These are phyloP conservation scores for Adrianichthys oophorus DNA, from an alignment of 2,797 vertebrate genomes.

Conservation along the genomic window DNA sequence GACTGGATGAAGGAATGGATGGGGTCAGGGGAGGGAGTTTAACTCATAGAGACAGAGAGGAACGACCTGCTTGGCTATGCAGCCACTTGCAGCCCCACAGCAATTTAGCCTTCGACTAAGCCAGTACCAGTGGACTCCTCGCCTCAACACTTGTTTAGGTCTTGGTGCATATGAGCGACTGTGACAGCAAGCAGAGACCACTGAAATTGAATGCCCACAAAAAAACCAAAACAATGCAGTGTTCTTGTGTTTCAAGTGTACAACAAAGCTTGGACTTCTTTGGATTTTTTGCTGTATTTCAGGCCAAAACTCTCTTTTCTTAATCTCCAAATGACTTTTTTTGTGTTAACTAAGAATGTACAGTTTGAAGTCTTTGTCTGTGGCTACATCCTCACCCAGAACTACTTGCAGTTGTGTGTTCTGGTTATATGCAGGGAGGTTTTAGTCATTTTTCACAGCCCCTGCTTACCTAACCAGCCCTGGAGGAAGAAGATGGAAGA, in stretches of 20 bases:
- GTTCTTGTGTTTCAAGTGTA: background rate
- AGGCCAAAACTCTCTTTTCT: conserved; percentile 2
- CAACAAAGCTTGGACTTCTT: too few relatives aligned
- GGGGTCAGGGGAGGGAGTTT: conserved; percentile 93
- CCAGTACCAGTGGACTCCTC: conserved; percentile 83
- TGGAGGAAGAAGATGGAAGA: conserved; percentile 62
- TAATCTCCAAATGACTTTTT: background rate
- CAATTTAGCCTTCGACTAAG: conserved; percentile 95
- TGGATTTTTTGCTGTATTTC: too few relatives aligned
- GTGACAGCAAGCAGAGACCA: conserved; percentile 79
- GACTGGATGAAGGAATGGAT: conserved; percentile 98
- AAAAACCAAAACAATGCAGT: conserved; percentile 19
- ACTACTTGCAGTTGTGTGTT: conserved; percentile 29
- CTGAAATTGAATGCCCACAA: conserved; percentile 23
- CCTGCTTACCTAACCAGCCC: conserved; percentile 75
- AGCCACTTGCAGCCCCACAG: conserved; percentile 87
- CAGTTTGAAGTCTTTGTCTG: conserved; percentile 49
- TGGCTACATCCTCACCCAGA: conserved; percentile 64
- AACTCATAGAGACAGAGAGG: conserved; percentile 98
- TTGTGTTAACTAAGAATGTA: conserved; percentile 23
- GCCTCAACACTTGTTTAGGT: conserved; percentile 83
- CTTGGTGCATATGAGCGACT: conserved; percentile 73
- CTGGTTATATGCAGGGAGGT: conserved; percentile 31
- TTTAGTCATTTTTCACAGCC: conserved; percentile 67
- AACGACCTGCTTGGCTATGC: conserved; percentile 94